Evolutionary conservation across 1,140 invertebrate genomes (phyloP).

Genomic region (Sitobion miscanthi): DNA sequence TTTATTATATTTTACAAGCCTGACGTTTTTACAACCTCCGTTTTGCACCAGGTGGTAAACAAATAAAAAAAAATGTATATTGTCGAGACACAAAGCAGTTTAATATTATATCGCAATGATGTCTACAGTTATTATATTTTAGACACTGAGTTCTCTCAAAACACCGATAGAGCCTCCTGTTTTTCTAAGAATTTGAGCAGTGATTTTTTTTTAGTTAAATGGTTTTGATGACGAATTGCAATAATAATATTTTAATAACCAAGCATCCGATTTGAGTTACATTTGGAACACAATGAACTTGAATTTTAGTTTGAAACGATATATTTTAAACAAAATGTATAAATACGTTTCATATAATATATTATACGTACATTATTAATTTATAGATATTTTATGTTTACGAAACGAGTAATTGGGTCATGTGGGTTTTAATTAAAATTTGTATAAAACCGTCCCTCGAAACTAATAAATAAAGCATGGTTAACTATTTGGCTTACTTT

Average conservation of each 20-base stretch:
- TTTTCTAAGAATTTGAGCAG: neutral
- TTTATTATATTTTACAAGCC: neutral
- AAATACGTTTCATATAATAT: neutral
- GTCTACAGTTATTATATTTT: neutral
- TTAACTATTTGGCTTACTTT: conserved; percentile 12
- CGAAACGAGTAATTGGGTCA: neutral
- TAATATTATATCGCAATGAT: neutral
- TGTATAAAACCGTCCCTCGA: neutral
- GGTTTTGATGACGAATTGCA: neutral
- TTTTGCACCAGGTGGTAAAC: neutral
- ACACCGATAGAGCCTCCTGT: too few species aligned
- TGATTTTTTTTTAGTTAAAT: neutral
- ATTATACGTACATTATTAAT: neutral
- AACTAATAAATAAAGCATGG: conserved; percentile 13
- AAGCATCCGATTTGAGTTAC: too few species aligned
- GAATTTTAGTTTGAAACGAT: neutral
- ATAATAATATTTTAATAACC: neutral
- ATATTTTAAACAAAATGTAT: neutral
- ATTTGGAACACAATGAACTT: neutral
- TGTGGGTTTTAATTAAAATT: neutral
- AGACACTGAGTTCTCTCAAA: neutral
- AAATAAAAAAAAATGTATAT: neutral
- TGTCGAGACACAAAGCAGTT: neutral
- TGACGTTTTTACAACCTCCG: neutral
- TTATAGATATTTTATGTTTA: neutral